A percentile compares a stretch with the other conserved stretches of the same genome.
phyloP scores from a whole-genome alignment of 2,888 invertebrate genomes.

The Gibbula magus region DNA sequence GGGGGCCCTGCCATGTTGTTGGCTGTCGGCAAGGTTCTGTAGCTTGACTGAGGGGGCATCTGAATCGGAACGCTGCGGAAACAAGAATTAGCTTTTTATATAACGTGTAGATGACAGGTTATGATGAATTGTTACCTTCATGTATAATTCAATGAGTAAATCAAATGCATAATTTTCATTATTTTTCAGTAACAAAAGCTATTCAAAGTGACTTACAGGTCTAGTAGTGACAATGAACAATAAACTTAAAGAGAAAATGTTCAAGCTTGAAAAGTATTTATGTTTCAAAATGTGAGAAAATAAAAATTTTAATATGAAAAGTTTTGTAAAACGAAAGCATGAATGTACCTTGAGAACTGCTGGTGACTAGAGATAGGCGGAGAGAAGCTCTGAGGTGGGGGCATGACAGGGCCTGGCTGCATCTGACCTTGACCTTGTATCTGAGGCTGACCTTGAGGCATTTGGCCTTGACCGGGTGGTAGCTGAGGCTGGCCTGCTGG shows the following conservation, averaged over 20 bases:
- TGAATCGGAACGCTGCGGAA: constrained; percentile 17
- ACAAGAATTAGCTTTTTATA: background rate
- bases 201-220: no score
- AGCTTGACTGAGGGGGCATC: constrained; percentile 4
- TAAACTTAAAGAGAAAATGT: no score
- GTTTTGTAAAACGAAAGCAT: constrained; percentile 10
- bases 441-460: constrained; percentile 35
- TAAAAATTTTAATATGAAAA: constrained; percentile 29
- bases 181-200: no score
- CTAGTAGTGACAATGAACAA: no score
- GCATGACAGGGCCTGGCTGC: constrained; percentile 29
- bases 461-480: constrained; percentile 43
- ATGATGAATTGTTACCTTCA: no score
- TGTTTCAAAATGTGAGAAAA: no score
- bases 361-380: constrained; percentile 19
- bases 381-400: constrained; percentile 32
- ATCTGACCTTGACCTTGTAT: constrained; percentile 32
- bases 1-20: constrained; percentile 15
- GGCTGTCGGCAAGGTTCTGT: constrained; percentile 14
- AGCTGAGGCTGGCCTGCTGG: constrained; percentile 44
- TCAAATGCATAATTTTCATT: no score
- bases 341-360: constrained; percentile 37
- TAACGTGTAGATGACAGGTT: background rate
- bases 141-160: no score
- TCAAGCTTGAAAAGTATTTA: no score